Evolutionary conservation across 2,888 invertebrate species (phyloP), one percentile per base, ranked within the genome.

Genomic region (Caenorhabditis uteleia): DNA sequence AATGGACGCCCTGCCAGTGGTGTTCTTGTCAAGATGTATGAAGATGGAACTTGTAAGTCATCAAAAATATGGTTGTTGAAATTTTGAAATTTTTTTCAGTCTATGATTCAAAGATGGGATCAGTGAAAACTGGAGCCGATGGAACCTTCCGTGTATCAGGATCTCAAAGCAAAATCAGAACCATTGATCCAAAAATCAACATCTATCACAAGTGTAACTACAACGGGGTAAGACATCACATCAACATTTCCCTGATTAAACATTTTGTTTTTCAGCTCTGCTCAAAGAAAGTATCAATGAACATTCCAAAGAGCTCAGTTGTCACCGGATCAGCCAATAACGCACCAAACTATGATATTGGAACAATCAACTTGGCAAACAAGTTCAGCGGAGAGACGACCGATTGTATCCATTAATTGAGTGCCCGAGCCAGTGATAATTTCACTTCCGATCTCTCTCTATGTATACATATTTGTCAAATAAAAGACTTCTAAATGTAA

Each of bases 101-200:
- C 36, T 60, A 54, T 34, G 79, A 79, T 49, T 72, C 72, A 34
- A 62, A 75, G 38, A 51, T 79, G 72, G 79, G 61, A 43, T 70
- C 70, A 20, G 73, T 66, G 18, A 69, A 71, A 12, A 77, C 78
- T 3, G 67, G 77, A 21, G 51, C 53, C 7, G 68, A 74, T 26
- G 79, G 79, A 45, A 67, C 65, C 2, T 79, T 79, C 64, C 42
- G 53, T 8, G 49, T 69, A 0, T 55, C 57, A 8, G 77, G 77
- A 43, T 44, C 57, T 20, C 65, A 66, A 23, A 59, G 33, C 12
- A 65, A 70, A 23, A 58, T 62, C 4, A 21, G 65, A 27, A 70
- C 58, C 1, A 70, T 70, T n/a, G 70, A 70, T 25, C 70, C 70
- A 14, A 66, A 66, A 45, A 38, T 46, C 20, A 61, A 61, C 45